Evolutionary conservation across 2,797 vertebrate species (phyloP).

Genomic region (Phoebastria nigripes): DNA sequence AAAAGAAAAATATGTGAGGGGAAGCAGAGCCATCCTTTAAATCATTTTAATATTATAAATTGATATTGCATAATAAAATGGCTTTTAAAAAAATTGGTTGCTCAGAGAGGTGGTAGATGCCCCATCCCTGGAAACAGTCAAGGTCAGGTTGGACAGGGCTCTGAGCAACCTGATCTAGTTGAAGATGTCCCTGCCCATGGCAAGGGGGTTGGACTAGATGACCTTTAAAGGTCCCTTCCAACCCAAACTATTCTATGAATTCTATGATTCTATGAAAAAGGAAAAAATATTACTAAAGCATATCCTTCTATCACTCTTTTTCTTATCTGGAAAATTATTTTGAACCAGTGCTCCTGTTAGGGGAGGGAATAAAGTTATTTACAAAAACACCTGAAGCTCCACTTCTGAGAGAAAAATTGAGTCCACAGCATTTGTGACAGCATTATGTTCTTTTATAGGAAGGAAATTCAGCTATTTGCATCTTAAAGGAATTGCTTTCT

Average conservation of each 20-base stretch:
- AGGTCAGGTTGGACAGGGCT: too few species aligned
- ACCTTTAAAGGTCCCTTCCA: too few species aligned
- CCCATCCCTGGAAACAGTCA: too few species aligned
- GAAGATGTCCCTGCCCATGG: too few species aligned
- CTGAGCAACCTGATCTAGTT: too few species aligned
- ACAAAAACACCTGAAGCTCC: not conserved
- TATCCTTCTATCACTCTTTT: not conserved
- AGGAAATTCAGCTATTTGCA: not conserved
- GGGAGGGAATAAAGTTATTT: not conserved
- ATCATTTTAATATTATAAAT: not conserved
- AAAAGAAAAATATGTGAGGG: not conserved
- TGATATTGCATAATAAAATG: not conserved
- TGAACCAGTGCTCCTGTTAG: not conserved
- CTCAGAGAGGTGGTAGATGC: too few species aligned
- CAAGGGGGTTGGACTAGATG: too few species aligned
- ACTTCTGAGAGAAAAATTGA: not conserved
- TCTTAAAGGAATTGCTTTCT: not conserved
- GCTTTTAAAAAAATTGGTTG: not conserved
- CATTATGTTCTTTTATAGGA: not conserved
- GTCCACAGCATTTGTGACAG: not conserved
- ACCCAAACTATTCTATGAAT: too few species aligned
- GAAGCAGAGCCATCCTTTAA: not conserved
- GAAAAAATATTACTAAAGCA: not conserved
- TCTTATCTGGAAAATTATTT: not conserved
- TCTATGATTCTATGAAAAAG: too few species aligned